A percentile compares a stretch with the other conserved stretches of the same genome.
Conservation (phyloP, 2,888 invertebrate species). For the Ceramica pisi region DNA sequence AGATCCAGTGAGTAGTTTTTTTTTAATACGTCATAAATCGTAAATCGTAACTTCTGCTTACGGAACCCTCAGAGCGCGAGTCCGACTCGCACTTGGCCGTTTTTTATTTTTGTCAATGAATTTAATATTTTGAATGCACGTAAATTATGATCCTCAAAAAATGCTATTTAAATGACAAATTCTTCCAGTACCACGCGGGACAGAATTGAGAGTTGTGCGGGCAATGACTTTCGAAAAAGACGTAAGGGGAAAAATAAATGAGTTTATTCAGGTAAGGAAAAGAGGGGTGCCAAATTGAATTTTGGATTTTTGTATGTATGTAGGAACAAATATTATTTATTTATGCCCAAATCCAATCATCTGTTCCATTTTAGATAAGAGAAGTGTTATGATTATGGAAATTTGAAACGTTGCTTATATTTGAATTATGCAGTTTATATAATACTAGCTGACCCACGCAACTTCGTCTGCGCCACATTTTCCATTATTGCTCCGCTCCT, state of each 20-base stretch:
- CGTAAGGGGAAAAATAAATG: slow-evolving; percentile 38
- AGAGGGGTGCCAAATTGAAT: slow-evolving; percentile 41
- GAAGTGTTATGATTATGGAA: slow-evolving; percentile 8
- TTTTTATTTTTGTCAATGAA: not conserved
- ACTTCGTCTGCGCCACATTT: too few species aligned
- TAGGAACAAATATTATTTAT: slow-evolving; percentile 41
- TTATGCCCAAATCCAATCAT: slow-evolving; percentile 25
- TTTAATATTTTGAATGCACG: not conserved
- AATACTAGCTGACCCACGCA: too few species aligned
- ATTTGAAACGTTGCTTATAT: not conserved
- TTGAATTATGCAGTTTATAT: too few species aligned
- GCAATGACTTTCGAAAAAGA: slow-evolving; percentile 23
- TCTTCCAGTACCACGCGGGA: not conserved
- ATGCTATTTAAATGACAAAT: not conserved
- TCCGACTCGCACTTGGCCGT: too few species aligned
- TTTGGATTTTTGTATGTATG: slow-evolving; percentile 17
- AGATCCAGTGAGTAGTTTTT: too few species aligned
- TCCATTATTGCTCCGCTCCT: too few species aligned
- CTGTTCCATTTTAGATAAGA: slow-evolving; percentile 23
- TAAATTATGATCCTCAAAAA: not conserved
- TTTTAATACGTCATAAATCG: too few species aligned
- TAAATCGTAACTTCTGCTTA: too few species aligned
- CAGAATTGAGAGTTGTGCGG: not conserved
- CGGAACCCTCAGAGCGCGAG: too few species aligned
- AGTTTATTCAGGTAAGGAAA: slow-evolving; percentile 35